A percentile compares a stretch with the other conserved stretches of the same genome.
Conservation (phyloP, 2,888 invertebrate species). For the Phortica magna region DNA sequence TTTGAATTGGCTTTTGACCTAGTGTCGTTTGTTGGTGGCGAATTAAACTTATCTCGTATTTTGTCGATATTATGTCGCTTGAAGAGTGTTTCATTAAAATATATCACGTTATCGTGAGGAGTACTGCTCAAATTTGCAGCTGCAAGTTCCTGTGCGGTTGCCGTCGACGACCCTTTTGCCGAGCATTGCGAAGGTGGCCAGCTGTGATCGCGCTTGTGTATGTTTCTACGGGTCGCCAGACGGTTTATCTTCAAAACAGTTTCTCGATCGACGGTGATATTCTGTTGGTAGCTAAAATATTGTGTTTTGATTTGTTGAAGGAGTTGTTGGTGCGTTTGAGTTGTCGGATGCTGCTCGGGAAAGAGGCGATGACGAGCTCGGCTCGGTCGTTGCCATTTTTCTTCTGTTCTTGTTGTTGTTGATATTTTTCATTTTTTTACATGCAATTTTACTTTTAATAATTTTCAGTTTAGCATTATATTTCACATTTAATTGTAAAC, state of each 20-base stretch:
- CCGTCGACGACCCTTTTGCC: conserved; percentile 7
- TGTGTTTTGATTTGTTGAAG: conserved; percentile 71
- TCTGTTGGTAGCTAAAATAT: conserved; percentile 71
- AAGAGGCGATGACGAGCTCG: conserved; percentile 68
- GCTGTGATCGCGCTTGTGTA: conserved; percentile 74
- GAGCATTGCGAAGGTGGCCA: conserved; percentile 71
- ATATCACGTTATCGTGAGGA: conserved; percentile 61
- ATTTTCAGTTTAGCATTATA: background rate
- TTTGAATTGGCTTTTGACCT: conserved; percentile 7
- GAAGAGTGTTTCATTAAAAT: conserved; percentile 64
- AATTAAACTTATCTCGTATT: conserved; percentile 74
- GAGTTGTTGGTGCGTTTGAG: conserved; percentile 68
- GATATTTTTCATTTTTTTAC: conserved; percentile 38
- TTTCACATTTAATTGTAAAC: background rate
- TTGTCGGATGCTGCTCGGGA: conserved; percentile 57
- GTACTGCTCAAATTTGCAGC: conserved; percentile 51
- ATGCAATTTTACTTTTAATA: background rate
- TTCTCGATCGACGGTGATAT: conserved; percentile 75
- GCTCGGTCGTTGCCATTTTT: conserved; percentile 65
- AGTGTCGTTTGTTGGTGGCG: conserved; percentile 42
- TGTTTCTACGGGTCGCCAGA: conserved; percentile 70
- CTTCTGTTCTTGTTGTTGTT: conserved; percentile 43
- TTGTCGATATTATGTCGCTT: conserved; percentile 70
- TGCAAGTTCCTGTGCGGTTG: background rate
- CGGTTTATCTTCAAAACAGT: conserved; percentile 77